Conservation (phyloP, 2,113 vertebrate genomes). For the Anolis sagrei region DNA sequence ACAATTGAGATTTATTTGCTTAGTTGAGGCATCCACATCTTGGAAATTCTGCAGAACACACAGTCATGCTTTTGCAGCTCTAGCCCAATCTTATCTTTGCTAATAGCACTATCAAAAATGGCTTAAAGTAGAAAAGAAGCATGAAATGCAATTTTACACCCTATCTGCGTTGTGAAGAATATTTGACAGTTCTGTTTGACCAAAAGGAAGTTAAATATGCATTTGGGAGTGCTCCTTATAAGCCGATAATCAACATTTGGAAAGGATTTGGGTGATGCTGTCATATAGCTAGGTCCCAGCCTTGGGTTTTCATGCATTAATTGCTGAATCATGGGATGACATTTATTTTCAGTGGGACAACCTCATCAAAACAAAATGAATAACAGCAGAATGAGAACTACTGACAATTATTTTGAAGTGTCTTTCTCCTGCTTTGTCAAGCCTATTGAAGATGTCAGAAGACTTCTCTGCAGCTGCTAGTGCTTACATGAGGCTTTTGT, state of each 20-base stretch:
- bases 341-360: slow-evolving; percentile 17
- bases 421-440: background rate
- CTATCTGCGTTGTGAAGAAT: background rate
- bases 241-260: background rate
- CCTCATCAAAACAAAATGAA: slow-evolving; percentile 35
- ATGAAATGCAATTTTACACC: slow-evolving; percentile 19
- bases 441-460: background rate
- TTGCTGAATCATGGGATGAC: slow-evolving; percentile 2
- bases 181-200: slow-evolving; percentile 14
- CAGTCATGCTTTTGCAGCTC: slow-evolving; percentile 29
- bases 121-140: slow-evolving; percentile 35
- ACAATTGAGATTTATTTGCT: slow-evolving; percentile 26
- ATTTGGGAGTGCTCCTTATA: slow-evolving; percentile 1
- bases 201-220: slow-evolving; percentile 13
- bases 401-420: background rate
- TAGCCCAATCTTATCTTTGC: slow-evolving; percentile 22
- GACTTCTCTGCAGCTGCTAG: background rate
- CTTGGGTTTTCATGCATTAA: slow-evolving; percentile 26
- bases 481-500: background rate
- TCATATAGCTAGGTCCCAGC: background rate
- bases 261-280: background rate
- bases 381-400: slow-evolving; percentile 9
- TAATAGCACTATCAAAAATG: background rate
- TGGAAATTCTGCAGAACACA: slow-evolving; percentile 28
- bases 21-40: background rate